These are phyloP conservation scores for Bombyx mandarina DNA, from an alignment of 1,140 invertebrate genomes.

Conservation along the genomic window DNA sequence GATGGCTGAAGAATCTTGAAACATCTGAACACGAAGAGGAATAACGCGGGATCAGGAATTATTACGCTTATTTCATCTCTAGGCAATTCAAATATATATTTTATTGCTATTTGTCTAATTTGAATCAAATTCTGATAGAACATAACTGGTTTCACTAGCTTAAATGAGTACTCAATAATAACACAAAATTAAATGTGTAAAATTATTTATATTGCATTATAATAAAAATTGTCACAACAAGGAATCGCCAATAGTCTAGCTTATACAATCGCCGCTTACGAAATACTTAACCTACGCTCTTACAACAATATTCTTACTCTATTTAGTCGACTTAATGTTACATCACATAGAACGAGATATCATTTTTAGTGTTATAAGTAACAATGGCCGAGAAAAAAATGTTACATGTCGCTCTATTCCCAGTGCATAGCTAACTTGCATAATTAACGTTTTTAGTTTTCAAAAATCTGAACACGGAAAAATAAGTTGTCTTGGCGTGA, in stretches of 20 bases:
- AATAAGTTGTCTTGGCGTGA: not conserved
- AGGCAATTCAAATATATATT: too few species aligned
- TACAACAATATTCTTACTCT: constrained; percentile 28
- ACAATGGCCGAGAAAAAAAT: constrained; percentile 40
- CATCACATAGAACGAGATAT: constrained; percentile 68
- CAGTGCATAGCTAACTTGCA: constrained; percentile 11
- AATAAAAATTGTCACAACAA: constrained; percentile 63
- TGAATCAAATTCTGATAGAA: too few species aligned
- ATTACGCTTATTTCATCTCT: too few species aligned
- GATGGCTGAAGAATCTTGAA: too few species aligned
- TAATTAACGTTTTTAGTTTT: constrained; percentile 2
- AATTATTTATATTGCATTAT: constrained; percentile 63
- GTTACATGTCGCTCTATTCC: constrained; percentile 31
- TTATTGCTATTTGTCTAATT: too few species aligned
- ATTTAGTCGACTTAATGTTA: constrained; percentile 47
- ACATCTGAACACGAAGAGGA: too few species aligned
- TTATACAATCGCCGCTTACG: constrained; percentile 42
- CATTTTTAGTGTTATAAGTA: constrained; percentile 41
- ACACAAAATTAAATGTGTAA: constrained; percentile 42
- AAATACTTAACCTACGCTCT: constrained; percentile 29
- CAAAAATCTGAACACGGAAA: constrained; percentile 1
- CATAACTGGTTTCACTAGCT: too few species aligned
- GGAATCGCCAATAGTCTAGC: constrained; percentile 50
- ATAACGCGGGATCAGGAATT: too few species aligned
- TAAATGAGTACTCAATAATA: constrained; percentile 1